Base-by-base conservation (phyloP, 2,888 invertebrate species). In the Buathra laborator region DNA sequence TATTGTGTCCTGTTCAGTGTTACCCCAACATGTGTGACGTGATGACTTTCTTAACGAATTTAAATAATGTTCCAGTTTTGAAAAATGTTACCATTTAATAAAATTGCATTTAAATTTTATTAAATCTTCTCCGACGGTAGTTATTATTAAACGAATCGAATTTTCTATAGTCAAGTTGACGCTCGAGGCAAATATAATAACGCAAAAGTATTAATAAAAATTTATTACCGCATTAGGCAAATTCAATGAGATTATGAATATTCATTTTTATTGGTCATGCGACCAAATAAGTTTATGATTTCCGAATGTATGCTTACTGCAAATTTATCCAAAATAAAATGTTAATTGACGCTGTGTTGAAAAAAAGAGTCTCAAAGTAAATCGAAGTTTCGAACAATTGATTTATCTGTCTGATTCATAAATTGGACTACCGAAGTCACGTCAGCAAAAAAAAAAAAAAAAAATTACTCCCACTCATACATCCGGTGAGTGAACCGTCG, bases 11-110 rank as follows among this genome's bases (percentile, higher is more conserved):
- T 53, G 43, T 51, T 53, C 43, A 66, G 37, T 51, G 76, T 68
- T 71, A 80, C 44, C 66, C 37, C 71, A 51, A 44, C 37, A n/a
- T 77, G 51, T 14, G 70, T 88, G 90, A 90, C 90, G 89, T 91
- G 91, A 92, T 89, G 90, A 89, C 91, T 92, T 90, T 87, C 89
- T 92, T 89, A 87, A 76, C n/a, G n/a, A 10, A 44, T 12, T 4
- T 51, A 14, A 51, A 51, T 12, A 51, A 51, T 51, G n/a, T 53
- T 24, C 37, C 37, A 24, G 16, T 29, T 10, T 12, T 12, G 3
- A 29, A 51, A 7, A 10, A 32, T 70, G 16, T 32, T 70, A 24
- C 12, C 3, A 19, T 12, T 24, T 6, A 3, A 51, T 14, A 32
- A 53, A 16, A 29, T 29, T 70, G 37, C 4, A 51, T 24, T 7